Evolutionary conservation across 1,140 invertebrate species (phyloP), one percentile per base, ranked within the genome.

Genomic region (Lutraria rhynchaena): DNA sequence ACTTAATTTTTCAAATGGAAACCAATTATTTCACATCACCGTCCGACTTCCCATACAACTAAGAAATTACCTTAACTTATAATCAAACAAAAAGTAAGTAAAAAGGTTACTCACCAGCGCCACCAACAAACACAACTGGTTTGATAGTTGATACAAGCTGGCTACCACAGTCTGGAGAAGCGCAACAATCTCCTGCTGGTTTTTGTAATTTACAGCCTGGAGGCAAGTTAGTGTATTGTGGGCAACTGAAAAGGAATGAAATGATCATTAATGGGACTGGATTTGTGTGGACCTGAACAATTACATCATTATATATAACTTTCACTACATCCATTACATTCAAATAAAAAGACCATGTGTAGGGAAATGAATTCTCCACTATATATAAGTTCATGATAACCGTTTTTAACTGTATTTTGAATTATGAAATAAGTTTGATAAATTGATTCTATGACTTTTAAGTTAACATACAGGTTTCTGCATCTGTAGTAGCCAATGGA

Each of bases 401-500:
- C 11, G 51, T 46, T 19, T n/a, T n/a, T n/a, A n/a, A n/a, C n/a
- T n/a, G n/a, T n/a, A n/a, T n/a, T n/a, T n/a, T n/a, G n/a, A n/a
- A n/a, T n/a, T n/a, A n/a, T n/a, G n/a, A n/a, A n/a, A n/a, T n/a
- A n/a, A n/a, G n/a, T n/a, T n/a, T n/a, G n/a, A n/a, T 17, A 53
- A 51, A 19, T 55, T n/a, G 27, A n/a, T 49, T n/a, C 24, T 31
- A 33, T 11, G 17, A 9, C 44, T 29, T 13, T 0, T 3, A 31
- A n/a, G 15, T 24, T 0, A 71, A 73, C 49, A 57, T 82, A 87
- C 81, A 83, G 81, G 71, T 87, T 81, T 29, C 67, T 85, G 76
- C 87, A 89, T 81, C 84, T 84, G 73, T 86, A 89, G 46, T 73
- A 81, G n/a, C 87, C 87, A 29, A 67, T 73, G 22, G 77, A 35